Evolutionary conservation across 2,888 invertebrate genomes (phyloP).

Genomic region (Lasioglossum malachurum): DNA sequence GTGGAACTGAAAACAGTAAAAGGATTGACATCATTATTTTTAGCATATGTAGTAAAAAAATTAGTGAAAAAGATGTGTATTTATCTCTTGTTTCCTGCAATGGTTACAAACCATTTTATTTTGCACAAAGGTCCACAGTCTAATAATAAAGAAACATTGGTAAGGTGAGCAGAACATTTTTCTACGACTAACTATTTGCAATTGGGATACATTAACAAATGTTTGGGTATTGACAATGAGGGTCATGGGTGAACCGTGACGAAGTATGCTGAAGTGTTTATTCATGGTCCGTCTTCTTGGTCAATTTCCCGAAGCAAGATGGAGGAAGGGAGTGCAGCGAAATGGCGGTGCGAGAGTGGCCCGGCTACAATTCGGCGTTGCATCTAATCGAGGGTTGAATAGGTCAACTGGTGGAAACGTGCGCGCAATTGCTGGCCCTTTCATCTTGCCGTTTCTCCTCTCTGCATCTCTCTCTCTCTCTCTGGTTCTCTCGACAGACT

Average conservation of each 20-base stretch:
- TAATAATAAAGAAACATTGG: too few species aligned
- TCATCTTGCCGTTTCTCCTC: constrained; percentile 69
- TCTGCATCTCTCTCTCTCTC: constrained; percentile 19
- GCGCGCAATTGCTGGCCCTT: constrained; percentile 72
- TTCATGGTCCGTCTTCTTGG: neutral
- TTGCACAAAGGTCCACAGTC: too few species aligned
- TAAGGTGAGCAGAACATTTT: too few species aligned
- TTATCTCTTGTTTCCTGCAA: too few species aligned
- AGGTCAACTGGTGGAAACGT: constrained; percentile 68
- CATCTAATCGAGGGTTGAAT: constrained; percentile 67
- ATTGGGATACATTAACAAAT: too few species aligned
- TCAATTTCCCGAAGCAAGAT: constrained; percentile 12
- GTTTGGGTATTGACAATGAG: neutral
- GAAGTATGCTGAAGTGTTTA: neutral
- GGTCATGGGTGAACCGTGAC: neutral
- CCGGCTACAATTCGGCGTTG: constrained; percentile 60
- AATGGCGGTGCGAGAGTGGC: constrained; percentile 24
- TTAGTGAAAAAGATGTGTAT: too few species aligned
- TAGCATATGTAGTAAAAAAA: too few species aligned
- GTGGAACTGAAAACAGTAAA: too few species aligned
- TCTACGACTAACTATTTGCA: too few species aligned
- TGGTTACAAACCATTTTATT: too few species aligned
- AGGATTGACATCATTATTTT: too few species aligned
- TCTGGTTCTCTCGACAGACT: constrained; percentile 37
- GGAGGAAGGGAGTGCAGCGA: neutral